phyloP scores from a whole-genome alignment of 2,797 vertebrate genomes.

The Diceros bicornis region DNA sequence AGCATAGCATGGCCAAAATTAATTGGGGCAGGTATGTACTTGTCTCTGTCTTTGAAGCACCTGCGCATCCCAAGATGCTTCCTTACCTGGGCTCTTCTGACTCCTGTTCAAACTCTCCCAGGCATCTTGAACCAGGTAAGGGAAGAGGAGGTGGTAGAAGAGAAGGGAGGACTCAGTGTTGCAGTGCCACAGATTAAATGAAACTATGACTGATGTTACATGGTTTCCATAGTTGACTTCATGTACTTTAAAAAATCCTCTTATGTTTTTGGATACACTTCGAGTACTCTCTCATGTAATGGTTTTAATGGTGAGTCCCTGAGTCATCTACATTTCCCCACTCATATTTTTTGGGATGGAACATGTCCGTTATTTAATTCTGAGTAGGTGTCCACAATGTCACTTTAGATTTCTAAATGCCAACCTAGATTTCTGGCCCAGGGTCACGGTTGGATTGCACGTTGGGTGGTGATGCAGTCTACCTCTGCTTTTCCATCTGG shows the following conservation, averaged over 20 bases:
- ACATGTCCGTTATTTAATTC: neutral
- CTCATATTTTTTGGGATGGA: neutral
- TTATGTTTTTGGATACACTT: neutral
- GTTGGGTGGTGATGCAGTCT: neutral
- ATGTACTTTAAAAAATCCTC: neutral
- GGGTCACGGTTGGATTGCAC: neutral
- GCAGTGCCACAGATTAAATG: neutral
- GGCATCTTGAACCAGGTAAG: neutral
- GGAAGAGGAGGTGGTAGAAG: neutral
- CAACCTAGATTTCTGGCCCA: neutral
- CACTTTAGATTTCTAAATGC: neutral
- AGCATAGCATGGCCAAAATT: neutral
- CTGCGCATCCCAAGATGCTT: neutral
- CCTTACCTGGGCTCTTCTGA: neutral
- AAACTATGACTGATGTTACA: neutral
- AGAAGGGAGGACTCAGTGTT: neutral
- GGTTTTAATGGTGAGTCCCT: neutral
- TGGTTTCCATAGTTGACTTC: neutral
- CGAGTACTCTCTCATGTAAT: neutral
- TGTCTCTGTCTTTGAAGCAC: neutral
- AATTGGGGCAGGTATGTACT: neutral
- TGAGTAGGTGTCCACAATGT: neutral
- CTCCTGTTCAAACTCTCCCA: neutral
- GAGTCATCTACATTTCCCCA: neutral
- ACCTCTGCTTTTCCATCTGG: slow-evolving; percentile 38